Evolutionary conservation across 2,888 invertebrate species (phyloP), one percentile per base, ranked within the genome.

Genomic region (Caenorhabditis sp.): DNA sequence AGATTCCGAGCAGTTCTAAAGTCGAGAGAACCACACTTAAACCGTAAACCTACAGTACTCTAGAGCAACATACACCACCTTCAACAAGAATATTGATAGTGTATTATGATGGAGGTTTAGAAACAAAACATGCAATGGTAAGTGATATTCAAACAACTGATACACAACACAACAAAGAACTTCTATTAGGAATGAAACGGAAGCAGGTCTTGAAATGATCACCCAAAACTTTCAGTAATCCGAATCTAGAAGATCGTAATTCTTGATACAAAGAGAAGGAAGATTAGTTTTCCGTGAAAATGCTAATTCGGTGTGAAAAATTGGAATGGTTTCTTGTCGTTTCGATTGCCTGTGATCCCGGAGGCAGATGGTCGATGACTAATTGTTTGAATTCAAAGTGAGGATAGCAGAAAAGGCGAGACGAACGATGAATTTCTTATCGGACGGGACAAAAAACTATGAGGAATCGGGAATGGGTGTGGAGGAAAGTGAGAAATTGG

Each of bases 341-440:
- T 61, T 59, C 31, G 49, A 54, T 54, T 54, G 19, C 26, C 7
- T 47, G 63, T 73, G 72, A 72, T 72, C 63, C 47, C 63, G 24
- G 24, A 61, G 61, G 73, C 73, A 73, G 73, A 73, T 73, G 73
- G 73, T 41, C 73, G 73, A 73, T 73, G 73, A 73, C 63, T 54
- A 73, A 73, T 73, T 73, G 73, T 63, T 73, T 63, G 54, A 54
- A 63, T 38, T 73, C 63, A 26, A 22, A 51, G 58, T 54, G 63
- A 63, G 49, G 47, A 16, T 19, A 59, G 19, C 35, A 72, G 56
- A 35, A 69, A 49, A n/a, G 26, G 49, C 6, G 41, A 51, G 35
- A 19, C 24, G 26, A 63, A 63, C 41, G 63, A 63, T 44, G 44
- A 63, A 63, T 63, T 47, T 63, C 26, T 28, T 24, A 63, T 61